Evolutionary conservation across 2,797 vertebrate genomes (phyloP), one percentile per base, ranked within the genome.

Genomic region (Pteronotus mesoamericanus): DNA sequence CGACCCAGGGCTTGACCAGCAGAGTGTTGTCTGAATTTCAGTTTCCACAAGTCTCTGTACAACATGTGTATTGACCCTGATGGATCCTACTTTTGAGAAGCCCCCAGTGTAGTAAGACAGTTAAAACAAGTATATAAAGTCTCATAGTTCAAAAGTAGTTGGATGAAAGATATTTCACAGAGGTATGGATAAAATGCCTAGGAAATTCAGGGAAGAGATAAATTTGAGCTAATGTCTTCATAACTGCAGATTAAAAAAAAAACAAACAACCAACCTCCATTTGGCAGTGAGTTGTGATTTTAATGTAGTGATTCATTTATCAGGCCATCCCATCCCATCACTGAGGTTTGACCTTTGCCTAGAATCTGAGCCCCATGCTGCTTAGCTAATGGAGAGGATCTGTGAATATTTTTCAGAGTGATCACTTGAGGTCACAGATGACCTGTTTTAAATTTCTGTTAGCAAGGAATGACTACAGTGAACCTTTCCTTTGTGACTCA

Each of bases 391-490:
- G 7, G 87, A 83, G 66, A 55, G 77, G 95, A n/a, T 21, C 78
- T 64, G 15, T 95, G 85, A 96, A 57, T 94, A 6, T 95, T 82
- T 95, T 80, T 95, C 72, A 5, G 53, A 42, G 61, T 91, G n/a
- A 96, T 97, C 37, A 83, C 84, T 94, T 89, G 42, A 69, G 44
- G 91, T 97, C 94, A 96, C 91, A 96, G 95, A 87, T 93, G 89
- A 96, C 77, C 84, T 96, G 84, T 86, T 97, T 96, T 91, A 95
- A 93, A 71, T 96, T 94, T 96, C 75, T 71, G 34, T 92, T 90
- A 90, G 72, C 84, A 92, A 78, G 64, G 85, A 97, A 26, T 37
- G 83, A 74, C 66, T 85, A 32, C 75, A 93, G 68, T 86, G 59
- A 88, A 44, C 95, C 68, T 95, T 97, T 72, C 95, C 91, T 94